Evolutionary conservation across 2,113 vertebrate species (phyloP).

Genomic region (Uropsilus gracilis): DNA sequence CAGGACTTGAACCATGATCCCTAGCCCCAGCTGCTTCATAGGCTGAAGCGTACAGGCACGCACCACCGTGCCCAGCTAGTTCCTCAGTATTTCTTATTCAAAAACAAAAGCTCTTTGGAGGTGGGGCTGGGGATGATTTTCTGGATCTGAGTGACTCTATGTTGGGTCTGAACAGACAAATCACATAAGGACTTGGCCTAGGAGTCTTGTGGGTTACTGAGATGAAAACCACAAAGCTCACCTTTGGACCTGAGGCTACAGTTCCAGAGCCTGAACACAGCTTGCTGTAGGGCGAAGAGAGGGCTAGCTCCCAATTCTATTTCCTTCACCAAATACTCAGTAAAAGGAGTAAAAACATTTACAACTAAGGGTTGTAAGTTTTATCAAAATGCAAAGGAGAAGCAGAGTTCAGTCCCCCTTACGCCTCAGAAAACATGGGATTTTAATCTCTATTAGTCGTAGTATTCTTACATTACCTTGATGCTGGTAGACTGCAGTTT

Average conservation of each 20-base stretch:
- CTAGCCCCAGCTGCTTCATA: too few relatives aligned
- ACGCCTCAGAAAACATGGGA: neutral
- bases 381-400: constrained; percentile 6
- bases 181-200: neutral
- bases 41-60: too few relatives aligned
- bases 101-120: neutral
- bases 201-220: neutral
- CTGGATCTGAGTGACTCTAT: too few relatives aligned
- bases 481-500: constrained; percentile 99
- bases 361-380: neutral
- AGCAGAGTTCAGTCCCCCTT: neutral
- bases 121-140: neutral
- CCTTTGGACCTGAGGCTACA: too few relatives aligned
- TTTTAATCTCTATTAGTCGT: neutral
- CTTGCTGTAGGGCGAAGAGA: neutral
- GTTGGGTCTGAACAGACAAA: neutral
- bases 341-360: neutral
- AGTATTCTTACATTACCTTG: constrained; percentile 87
- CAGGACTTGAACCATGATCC: too few relatives aligned
- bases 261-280: too few relatives aligned
- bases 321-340: neutral
- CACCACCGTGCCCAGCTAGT: too few relatives aligned
- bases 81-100: neutral
- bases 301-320: neutral
- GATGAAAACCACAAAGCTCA: too few relatives aligned